Evolutionary conservation across 2,113 vertebrate species (phyloP).

Genomic region (Platysteira castanea): DNA sequence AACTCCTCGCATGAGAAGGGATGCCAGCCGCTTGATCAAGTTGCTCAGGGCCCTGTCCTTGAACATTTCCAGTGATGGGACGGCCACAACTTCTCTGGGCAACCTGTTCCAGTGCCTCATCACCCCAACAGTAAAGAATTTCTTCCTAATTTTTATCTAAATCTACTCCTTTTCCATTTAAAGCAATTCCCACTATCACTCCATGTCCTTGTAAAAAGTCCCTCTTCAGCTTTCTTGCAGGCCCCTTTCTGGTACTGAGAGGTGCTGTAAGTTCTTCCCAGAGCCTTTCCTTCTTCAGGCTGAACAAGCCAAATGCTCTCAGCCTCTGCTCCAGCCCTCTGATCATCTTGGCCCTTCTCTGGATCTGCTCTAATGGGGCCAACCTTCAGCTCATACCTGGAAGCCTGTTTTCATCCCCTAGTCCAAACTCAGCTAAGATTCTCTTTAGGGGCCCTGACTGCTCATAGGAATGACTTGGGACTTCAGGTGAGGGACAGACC

Average conservation of each 20-base stretch:
- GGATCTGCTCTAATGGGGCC: neutral
- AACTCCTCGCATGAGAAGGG: fast-evolving
- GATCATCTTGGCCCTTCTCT: neutral
- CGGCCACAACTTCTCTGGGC: neutral
- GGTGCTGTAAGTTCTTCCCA: neutral
- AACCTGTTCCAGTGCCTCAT: neutral
- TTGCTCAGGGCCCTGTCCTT: neutral
- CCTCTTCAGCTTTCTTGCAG: neutral
- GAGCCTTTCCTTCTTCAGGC: neutral
- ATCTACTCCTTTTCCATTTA: neutral
- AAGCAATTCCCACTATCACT: neutral
- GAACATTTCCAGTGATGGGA: neutral
- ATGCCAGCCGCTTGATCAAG: neutral
- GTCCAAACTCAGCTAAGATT: neutral
- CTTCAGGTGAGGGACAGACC: fast-evolving
- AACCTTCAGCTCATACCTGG: neutral
- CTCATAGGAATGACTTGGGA: neutral
- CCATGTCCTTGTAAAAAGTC: neutral
- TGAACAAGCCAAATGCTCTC: neutral
- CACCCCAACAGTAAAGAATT: neutral
- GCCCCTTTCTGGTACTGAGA: neutral
- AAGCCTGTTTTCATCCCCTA: neutral
- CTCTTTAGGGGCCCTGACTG: neutral
- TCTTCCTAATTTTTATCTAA: neutral
- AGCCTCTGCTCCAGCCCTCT: neutral